A percentile compares a stretch with the other conserved stretches of the same genome.
Evolutionary conservation across 2,888 invertebrate species (phyloP).

Genomic region (Polyommatus icarus): DNA sequence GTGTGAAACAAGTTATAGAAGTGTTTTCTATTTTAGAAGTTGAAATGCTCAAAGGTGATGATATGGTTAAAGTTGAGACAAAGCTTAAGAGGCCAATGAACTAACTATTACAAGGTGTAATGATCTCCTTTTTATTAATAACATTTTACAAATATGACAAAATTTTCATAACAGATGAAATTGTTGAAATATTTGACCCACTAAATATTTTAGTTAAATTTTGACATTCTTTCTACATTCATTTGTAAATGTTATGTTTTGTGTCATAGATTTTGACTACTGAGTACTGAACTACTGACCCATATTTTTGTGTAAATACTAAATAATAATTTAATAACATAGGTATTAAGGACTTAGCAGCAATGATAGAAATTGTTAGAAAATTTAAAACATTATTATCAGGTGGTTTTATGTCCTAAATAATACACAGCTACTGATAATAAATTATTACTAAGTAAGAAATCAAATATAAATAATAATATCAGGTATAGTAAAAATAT

Average conservation of each 20-base stretch:
- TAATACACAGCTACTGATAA: not conserved
- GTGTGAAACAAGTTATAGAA: slow-evolving; percentile 61
- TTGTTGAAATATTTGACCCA: not conserved
- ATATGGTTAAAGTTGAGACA: slow-evolving; percentile 68
- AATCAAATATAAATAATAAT: not conserved
- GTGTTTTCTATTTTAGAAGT: slow-evolving; percentile 68
- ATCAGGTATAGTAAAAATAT: not conserved
- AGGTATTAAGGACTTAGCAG: too few relatives aligned
- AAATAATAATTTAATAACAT: not conserved
- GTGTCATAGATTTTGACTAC: not conserved
- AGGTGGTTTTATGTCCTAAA: too few relatives aligned
- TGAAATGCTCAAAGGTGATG: slow-evolving; percentile 65
- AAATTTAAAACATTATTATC: not conserved
- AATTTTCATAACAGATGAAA: not conserved
- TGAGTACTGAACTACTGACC: not conserved
- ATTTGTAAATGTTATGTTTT: not conserved
- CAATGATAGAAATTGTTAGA: not conserved
- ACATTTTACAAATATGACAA: slow-evolving; percentile 5
- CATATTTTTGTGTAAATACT: not conserved
- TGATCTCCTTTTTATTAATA: slow-evolving; percentile 1
- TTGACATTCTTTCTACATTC: not conserved
- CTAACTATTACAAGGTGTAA: slow-evolving; percentile 18
- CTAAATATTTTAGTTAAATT: not conserved
- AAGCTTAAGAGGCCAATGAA: slow-evolving; percentile 61
- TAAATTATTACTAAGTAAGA: not conserved